These are phyloP conservation scores for Delia radicum DNA, from an alignment of 1,140 invertebrate species.

Conservation along the genomic window DNA sequence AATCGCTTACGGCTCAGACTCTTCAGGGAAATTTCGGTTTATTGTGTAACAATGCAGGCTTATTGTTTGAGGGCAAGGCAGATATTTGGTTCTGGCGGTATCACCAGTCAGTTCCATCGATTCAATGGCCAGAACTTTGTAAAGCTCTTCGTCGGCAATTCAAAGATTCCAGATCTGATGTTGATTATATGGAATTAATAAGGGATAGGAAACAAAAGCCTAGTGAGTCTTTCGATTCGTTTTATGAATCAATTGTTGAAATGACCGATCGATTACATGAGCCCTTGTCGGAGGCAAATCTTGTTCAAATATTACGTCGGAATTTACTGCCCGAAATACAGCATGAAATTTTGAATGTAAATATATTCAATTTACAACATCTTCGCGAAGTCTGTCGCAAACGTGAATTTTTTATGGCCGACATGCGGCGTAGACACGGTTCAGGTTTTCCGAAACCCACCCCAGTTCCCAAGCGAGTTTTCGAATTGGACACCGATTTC, in stretches of 20 bases:
- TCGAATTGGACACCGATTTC: background rate
- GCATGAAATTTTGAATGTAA: conserved; percentile 8
- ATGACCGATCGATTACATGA: conserved; percentile 4
- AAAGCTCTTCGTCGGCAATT: background rate
- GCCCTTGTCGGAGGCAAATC: background rate
- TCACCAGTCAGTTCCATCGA: background rate
- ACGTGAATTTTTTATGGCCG: background rate
- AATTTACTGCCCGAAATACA: background rate
- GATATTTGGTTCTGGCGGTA: background rate
- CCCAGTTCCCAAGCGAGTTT: background rate
- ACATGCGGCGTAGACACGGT: background rate
- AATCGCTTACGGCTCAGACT: background rate
- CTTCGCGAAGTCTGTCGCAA: background rate
- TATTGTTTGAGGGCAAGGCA: background rate
- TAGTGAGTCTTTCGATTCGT: too few relatives aligned
- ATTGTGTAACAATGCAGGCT: background rate
- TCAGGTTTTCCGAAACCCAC: background rate
- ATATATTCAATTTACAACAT: background rate
- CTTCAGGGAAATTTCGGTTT: background rate
- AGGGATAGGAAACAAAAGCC: conserved; percentile 13
- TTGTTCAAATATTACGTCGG: background rate
- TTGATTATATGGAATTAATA: conserved; percentile 5
- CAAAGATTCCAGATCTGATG: conserved; percentile 7
- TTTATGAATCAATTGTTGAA: too few relatives aligned
- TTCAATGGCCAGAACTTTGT: background rate